phyloP scores from a whole-genome alignment of 2,888 invertebrate genomes.

The Agriopis aurantiaria region DNA sequence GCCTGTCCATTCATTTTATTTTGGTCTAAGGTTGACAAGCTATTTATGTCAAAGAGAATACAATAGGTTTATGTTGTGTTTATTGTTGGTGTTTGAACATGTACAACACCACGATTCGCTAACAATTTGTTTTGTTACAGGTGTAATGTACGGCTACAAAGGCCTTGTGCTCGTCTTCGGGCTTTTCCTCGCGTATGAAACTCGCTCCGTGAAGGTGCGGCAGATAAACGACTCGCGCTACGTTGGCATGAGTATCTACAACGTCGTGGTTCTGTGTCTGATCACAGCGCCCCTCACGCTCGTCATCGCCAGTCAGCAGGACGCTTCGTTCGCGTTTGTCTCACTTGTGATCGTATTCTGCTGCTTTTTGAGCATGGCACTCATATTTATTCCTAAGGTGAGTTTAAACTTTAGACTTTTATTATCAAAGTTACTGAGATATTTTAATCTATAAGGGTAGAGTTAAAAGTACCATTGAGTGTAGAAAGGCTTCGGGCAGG shows the following conservation, averaged over 20 bases:
- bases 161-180: slow-evolving; percentile 98
- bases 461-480: no score
- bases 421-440: no score
- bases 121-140: slow-evolving; percentile 76
- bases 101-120: not conserved
- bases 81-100: no score
- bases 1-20: no score
- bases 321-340: slow-evolving; percentile 98
- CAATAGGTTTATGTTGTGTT: no score
- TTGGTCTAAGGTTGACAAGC: no score
- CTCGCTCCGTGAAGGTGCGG: slow-evolving; percentile 97
- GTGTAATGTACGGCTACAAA: slow-evolving; percentile 98
- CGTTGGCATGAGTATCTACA: slow-evolving; percentile 99
- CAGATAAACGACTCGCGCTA: slow-evolving; percentile 99
- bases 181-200: slow-evolving; percentile 98
- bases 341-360: slow-evolving; percentile 98
- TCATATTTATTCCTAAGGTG: slow-evolving; percentile 99
- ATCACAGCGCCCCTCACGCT: slow-evolving; percentile 99
- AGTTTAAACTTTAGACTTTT: slow-evolving; percentile 38
- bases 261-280: slow-evolving; percentile 98
- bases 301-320: slow-evolving; percentile 98
- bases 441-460: no score
- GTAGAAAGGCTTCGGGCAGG: slow-evolving; percentile 75
- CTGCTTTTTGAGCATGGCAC: slow-evolving; percentile 98
- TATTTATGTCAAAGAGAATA: no score